Conservation (phyloP, 2,113 vertebrate genomes). For the Boleophthalmus pectinirostris region DNA sequence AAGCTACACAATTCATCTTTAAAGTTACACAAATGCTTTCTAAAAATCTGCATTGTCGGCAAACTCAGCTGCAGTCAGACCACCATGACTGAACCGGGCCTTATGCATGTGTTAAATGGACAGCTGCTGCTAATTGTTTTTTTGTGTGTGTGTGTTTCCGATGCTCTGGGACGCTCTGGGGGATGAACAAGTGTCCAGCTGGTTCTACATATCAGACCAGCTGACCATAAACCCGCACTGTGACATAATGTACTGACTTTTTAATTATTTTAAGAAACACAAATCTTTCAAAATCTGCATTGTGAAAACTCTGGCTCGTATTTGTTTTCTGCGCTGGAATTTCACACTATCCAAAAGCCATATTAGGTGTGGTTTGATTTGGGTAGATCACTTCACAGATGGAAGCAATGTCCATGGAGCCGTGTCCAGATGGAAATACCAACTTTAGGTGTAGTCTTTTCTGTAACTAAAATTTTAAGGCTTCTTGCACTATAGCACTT, state of each 20-base stretch:
- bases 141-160: background rate
- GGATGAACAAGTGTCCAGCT: background rate
- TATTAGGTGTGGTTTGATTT: background rate
- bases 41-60: background rate
- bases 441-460: constrained; percentile 18
- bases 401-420: constrained; percentile 32
- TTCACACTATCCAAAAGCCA: background rate
- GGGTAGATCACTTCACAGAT: constrained; percentile 25
- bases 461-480: constrained; percentile 22
- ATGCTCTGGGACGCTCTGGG: constrained; percentile 1
- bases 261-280: background rate
- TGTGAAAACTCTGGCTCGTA: background rate
- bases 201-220: background rate
- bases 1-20: no score
- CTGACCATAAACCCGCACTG: background rate
- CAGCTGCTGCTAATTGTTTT: constrained; percentile 8
- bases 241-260: background rate
- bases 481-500: background rate
- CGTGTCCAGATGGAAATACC: constrained; percentile 39
- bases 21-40: no score
- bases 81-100: background rate
- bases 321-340: background rate
- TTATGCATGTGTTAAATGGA: constrained; percentile 3
- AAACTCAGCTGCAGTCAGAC: background rate
- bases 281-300: background rate